A percentile compares a stretch with the other conserved stretches of the same genome.
Evolutionary conservation across 1,140 invertebrate species (phyloP).

Genomic region (honey bee (Apis mellifera)): DNA sequence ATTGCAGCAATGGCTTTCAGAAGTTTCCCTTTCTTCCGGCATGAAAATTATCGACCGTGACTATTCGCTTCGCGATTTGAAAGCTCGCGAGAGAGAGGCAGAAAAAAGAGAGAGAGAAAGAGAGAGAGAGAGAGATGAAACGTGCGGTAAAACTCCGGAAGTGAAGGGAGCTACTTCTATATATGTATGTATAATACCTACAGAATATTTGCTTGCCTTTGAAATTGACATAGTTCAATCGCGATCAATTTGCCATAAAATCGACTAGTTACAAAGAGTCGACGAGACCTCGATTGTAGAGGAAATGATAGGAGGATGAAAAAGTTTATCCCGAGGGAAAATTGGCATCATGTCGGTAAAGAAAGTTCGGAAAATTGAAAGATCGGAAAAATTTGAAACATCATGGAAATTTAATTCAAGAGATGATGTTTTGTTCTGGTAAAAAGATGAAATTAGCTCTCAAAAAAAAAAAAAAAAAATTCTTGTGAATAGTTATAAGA

Average conservation of each 20-base stretch:
- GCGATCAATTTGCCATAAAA: constrained; percentile 13
- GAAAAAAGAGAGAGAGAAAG: too few relatives aligned
- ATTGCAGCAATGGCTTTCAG: constrained; percentile 10
- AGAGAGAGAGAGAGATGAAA: too few relatives aligned
- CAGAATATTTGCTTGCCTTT: too few relatives aligned
- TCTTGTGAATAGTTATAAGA: too few relatives aligned
- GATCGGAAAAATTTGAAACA: too few relatives aligned
- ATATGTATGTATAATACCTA: too few relatives aligned
- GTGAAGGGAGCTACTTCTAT: background rate
- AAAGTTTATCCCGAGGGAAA: background rate
- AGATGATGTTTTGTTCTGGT: too few relatives aligned
- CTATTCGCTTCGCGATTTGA: background rate
- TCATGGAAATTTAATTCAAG: too few relatives aligned
- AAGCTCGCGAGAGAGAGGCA: background rate
- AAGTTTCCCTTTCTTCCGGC: constrained; percentile 34
- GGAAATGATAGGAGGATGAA: too few relatives aligned
- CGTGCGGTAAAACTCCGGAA: background rate
- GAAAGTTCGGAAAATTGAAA: too few relatives aligned
- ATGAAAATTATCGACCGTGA: background rate
- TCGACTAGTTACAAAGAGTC: background rate
- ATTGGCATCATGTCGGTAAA: background rate
- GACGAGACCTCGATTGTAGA: background rate
- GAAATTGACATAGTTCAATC: background rate
- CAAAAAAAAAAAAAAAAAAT: too few relatives aligned
- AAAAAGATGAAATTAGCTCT: too few relatives aligned